A percentile compares a stretch with the other conserved stretches of the same genome.
These are phyloP conservation scores for Habrosyne pyritoides DNA, from an alignment of 2,888 invertebrate species.

Conservation along the genomic window DNA sequence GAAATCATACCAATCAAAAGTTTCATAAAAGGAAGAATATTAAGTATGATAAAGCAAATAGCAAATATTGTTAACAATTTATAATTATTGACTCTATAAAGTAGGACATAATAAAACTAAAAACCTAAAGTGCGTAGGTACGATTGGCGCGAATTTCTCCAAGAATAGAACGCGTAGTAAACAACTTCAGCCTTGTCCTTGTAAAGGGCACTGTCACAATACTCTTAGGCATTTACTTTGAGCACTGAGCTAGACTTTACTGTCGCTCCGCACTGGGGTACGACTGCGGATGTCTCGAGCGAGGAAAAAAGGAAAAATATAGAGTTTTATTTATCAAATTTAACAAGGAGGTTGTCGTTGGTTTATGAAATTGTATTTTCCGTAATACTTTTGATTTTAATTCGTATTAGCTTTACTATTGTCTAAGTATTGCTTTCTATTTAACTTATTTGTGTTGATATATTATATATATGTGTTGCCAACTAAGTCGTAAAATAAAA, in stretches of 20 bases:
- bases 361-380: background rate
- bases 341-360: background rate
- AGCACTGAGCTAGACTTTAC: background rate
- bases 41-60: no score
- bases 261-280: background rate
- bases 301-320: background rate
- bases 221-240: background rate
- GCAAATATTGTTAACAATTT: no score
- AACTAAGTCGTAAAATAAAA: no score
- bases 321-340: background rate
- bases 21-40: no score
- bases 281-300: background rate
- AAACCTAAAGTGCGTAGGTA: background rate
- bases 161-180: background rate
- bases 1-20: no score
- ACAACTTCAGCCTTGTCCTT: background rate
- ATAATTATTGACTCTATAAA: background rate
- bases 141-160: conserved; percentile 3
- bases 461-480: no score
- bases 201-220: background rate
- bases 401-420: no score
- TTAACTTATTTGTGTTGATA: no score
- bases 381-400: no score
- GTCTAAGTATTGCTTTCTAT: no score
- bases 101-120: background rate